Evolutionary conservation across 2,797 vertebrate species (phyloP), one percentile per base, ranked within the genome.

Genomic region (Eutrigla gurnardus): DNA sequence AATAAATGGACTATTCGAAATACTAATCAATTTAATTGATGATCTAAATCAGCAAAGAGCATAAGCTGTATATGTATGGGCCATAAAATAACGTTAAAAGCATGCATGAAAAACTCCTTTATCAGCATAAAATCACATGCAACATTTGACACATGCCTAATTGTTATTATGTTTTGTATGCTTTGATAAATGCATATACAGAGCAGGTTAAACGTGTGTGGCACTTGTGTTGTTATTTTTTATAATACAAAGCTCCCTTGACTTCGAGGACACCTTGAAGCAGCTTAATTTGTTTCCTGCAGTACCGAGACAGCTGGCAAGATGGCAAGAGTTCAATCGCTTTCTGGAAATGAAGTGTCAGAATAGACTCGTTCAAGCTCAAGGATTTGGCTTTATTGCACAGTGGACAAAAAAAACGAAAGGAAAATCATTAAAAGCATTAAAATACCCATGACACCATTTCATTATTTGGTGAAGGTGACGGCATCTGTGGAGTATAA

Each of bases 261-360:
- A 36, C 14, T 43, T 54, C 0, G 18, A 46, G 37, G 76, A 64
- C 62, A 82, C 66, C 72, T 76, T 65, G 54, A 64, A 50, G 43
- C 9, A 35, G 43, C 15, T 62, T 62, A 2, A 39, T 73, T 12
- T 52, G 33, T 37, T 37, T 59, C 58, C 45, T 42, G 62, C 65
- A 50, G 63, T 0, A 61, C 25, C 37, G 46, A 65, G 36, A 77
- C 66, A 77, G 54, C 65, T 67, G 73, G 14, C 17, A 53, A 5
- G 15, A 33, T 39, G 55, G 42, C 32, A 15, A n/a, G 18, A 70
- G 53, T 35, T 53, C 43, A 58, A 46, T 42, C 59, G 47, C 42
- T 37, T 37, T 32, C 33, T 47, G 32, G 11, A 60, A 32, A 40
- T 6, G 13, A 66, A 25, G 36, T 33, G 60, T 75, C 17, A 53